Evolutionary conservation across 2,797 vertebrate species (phyloP), one percentile per base, ranked within the genome.

Genomic region (Mionectes olivaceus): DNA sequence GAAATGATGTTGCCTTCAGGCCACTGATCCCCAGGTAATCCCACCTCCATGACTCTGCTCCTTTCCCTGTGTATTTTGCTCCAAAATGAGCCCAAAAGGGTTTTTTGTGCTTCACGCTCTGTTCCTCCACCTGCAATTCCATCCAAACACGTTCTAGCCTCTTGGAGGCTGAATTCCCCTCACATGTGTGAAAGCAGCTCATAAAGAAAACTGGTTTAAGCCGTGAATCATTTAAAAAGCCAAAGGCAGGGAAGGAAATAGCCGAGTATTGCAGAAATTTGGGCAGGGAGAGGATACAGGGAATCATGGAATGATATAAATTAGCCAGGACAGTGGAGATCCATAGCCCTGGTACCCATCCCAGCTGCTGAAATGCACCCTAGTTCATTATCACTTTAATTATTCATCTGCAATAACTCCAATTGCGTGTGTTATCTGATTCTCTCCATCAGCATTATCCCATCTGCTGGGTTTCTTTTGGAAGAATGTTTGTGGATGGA

Each of bases 211-310:
- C 79, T 5, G 78, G 61, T 93, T 87, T 64, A 77, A 87, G 64
- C 50, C 52, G 10, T 73, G 52, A 93, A 95, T 94, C 79, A 77
- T 83, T 87, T 35, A 35, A 76, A 95, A 87, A 95, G 77, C 83
- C 8, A 6, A 41, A 63, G 70, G 89, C 82, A 65, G 84, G 25
- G 78, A 15, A 50, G 90, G 74, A 49, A 88, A 82, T 2, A 11
- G 11, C 16, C 1, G 0, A 1, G 37, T 21, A 22, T 32, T 60
- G 53, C 2, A 0, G 74, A 22, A 87, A 8, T 21, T 24, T 1
- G 6, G n/a, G 87, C 71, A 70, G 59, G 75, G 33, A 28, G 50
- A 71, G 30, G 27, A 21, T 4, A 30, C 1, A 1, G 61, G 85
- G 49, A 56, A 25, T 3, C 0, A 19, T 6, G 83, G 56, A 59